Evolutionary conservation across 2,888 invertebrate species (phyloP).

Genomic region (Lomographa bimaculata): DNA sequence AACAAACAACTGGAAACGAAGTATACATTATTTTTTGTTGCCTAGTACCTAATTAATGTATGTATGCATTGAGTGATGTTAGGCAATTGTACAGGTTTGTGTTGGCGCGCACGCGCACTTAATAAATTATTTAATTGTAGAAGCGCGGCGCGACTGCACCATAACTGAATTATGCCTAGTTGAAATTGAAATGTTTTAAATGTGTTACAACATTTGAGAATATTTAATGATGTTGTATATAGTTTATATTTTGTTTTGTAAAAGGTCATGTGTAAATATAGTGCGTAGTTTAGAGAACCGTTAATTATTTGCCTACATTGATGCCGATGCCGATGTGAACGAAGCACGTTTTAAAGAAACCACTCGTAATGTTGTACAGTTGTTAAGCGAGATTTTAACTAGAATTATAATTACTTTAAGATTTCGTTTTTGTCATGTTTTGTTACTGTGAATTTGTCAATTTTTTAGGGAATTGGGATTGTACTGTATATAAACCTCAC

Average conservation of each 20-base stretch:
- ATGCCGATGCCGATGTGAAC: slow-evolving; percentile 62
- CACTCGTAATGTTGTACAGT: slow-evolving; percentile 82
- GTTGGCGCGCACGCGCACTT: slow-evolving; percentile 38
- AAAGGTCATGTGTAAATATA: slow-evolving; percentile 75
- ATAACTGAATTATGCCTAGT: slow-evolving; percentile 76
- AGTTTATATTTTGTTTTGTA: slow-evolving; percentile 82
- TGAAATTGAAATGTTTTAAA: slow-evolving; percentile 81
- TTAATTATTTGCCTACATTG: slow-evolving; percentile 71
- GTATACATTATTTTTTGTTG: slow-evolving; percentile 64
- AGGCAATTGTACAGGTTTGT: slow-evolving; percentile 60
- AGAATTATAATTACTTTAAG: slow-evolving; percentile 78
- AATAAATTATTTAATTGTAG: slow-evolving; percentile 60
- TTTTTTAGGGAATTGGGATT: slow-evolving; percentile 88
- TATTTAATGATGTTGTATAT: slow-evolving; percentile 83
- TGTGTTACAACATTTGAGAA: slow-evolving; percentile 83
- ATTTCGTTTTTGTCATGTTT: slow-evolving; percentile 76
- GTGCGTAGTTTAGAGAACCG: slow-evolving; percentile 55
- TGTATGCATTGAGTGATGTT: slow-evolving; percentile 46
- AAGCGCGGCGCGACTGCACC: slow-evolving; percentile 55
- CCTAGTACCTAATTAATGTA: slow-evolving; percentile 57
- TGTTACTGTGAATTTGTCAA: slow-evolving; percentile 88
- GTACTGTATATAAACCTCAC: slow-evolving; percentile 85
- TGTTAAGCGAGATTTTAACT: slow-evolving; percentile 79
- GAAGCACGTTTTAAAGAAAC: slow-evolving; percentile 77
- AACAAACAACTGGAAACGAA: slow-evolving; percentile 45